Evolutionary conservation across 2,888 invertebrate species (phyloP).

Genomic region (Ethmia dodecea): DNA sequence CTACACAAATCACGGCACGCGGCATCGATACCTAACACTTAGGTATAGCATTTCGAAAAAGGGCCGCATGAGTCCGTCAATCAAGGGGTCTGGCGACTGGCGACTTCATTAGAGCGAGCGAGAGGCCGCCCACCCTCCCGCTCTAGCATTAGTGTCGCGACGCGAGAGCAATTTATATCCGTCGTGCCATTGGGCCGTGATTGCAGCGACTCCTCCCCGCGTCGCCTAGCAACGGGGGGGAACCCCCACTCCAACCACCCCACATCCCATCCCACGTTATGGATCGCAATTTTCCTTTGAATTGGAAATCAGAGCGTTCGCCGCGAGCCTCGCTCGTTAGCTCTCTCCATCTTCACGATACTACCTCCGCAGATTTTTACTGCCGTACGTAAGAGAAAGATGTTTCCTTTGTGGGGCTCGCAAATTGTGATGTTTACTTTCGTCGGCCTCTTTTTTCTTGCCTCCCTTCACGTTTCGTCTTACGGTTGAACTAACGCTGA

Average conservation of each 20-base stretch:
- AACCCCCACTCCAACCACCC: constrained; percentile 38
- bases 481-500: constrained; percentile 8
- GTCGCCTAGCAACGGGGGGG: constrained; percentile 80
- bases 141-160: constrained; percentile 62
- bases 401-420: constrained; percentile 49
- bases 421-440: constrained; percentile 52
- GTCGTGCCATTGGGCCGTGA: constrained; percentile 79
- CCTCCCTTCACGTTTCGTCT: constrained; percentile 12
- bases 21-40: constrained; percentile 52
- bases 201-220: constrained; percentile 80
- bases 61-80: constrained; percentile 64
- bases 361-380: constrained; percentile 67
- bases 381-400: constrained; percentile 49
- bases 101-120: constrained; percentile 72
- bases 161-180: constrained; percentile 77
- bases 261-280: constrained; percentile 58
- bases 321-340: constrained; percentile 67
- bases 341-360: constrained; percentile 66
- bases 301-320: constrained; percentile 77
- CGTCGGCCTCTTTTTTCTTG: constrained; percentile 29
- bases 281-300: constrained; percentile 79
- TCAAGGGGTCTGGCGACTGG: constrained; percentile 62
- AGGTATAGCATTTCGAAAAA: constrained; percentile 60
- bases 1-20: constrained; percentile 60
- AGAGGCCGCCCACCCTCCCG: constrained; percentile 42